Evolutionary conservation across 92 coral and sea anemone species (phyloP), one percentile per base, ranked within the genome.

Genomic region (Umimayanthus kanabou): DNA sequence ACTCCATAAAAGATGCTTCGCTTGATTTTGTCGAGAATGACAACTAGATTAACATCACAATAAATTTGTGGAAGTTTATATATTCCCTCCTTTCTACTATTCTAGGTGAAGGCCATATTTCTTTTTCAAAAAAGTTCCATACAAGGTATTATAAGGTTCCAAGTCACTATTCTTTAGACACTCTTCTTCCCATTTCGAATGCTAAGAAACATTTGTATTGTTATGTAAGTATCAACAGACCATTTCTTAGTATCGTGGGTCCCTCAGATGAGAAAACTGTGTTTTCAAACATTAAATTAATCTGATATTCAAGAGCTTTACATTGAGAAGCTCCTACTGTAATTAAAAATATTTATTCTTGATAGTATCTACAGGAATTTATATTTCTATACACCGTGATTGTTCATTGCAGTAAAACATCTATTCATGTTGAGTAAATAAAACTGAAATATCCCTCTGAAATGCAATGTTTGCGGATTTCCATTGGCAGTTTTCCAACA

Each of bases 281-380:
- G 20, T 61, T 61, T 20, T 18, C 26, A 61, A 61, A 8, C 25
- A 61, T 61, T 61, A 61, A 61, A 61, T 61, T 61, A 61, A 18
- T 61, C 22, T 22, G 7, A 5, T 61, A 61, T 16, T 61, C 22
- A 5, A 23, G 23, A 47, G 50, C 50, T 47, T 5, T 61, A 61
- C 69, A 20, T 23, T 3, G 69, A 61, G 69, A 9, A 61, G 8
- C 69, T 43, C 22, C 80, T 43, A 47, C 11, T 47, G 50, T 47
- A 18, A 76, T 76, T 76, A 76, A 76, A 76, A 76, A 76, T 76
- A 76, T 76, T 76, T 76, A 40, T n/a, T 76, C 80, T 76, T 76
- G 80, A 25, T 76, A 39, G 23, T 76, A 76, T 76, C 80, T 76
- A 76, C 80, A 76, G 23, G 37, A 33, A 33, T 33, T 40, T 61